Percentiles rank a stretch among this genome's conserved stretches.
phyloP scores from a whole-genome alignment of 1,140 invertebrate genomes.

The Drosophila quadrilineata region DNA sequence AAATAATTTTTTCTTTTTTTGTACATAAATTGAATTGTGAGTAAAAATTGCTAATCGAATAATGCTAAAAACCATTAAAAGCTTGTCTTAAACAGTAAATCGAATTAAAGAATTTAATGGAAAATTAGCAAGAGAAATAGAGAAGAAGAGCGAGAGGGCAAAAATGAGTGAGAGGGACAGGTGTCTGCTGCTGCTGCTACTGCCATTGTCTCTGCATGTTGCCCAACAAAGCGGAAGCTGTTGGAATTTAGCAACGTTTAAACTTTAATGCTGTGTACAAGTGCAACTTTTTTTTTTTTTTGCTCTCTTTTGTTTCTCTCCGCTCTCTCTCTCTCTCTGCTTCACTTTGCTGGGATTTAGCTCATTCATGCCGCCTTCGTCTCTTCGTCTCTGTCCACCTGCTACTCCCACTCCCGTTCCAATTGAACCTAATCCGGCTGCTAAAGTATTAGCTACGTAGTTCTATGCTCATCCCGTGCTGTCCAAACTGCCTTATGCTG shows the following conservation, averaged over 20 bases:
- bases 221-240: conserved; percentile 74
- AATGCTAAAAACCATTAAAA: no score
- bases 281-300: conserved; percentile 39
- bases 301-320: conserved; percentile 2
- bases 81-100: no score
- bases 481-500: conserved; percentile 77
- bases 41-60: no score
- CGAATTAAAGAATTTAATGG: no score
- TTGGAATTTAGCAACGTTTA: conserved; percentile 77
- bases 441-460: conserved; percentile 78
- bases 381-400: no score
- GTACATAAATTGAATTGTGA: no score
- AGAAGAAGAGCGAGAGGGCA: no score
- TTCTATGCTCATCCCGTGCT: conserved; percentile 75
- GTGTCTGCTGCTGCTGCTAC: conserved; percentile 19
- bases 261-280: conserved; percentile 76
- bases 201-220: conserved; percentile 51
- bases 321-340: conserved; percentile 18
- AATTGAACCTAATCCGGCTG: conserved; percentile 79
- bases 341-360: conserved; percentile 24
- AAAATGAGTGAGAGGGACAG: no score
- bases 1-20: no score
- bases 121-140: no score
- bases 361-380: no score
- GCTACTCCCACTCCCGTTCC: no score